Conservation (phyloP, 2,797 vertebrate genomes). For the Lepilemur septentrionalis region DNA sequence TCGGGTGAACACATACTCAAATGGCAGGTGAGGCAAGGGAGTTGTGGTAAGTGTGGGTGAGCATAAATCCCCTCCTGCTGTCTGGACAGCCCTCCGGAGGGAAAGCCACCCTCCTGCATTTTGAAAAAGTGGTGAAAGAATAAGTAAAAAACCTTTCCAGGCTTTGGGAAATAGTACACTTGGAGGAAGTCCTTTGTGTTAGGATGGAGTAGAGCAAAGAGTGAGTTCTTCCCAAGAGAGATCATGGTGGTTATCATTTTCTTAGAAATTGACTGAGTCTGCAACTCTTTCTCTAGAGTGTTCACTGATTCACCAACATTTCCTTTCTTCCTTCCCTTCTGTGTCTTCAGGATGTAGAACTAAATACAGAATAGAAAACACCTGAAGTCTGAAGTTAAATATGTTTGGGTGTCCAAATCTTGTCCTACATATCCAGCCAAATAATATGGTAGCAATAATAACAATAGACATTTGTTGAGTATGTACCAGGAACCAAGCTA, state of each 20-base stretch:
- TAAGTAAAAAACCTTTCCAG: not conserved
- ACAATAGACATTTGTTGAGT: not conserved
- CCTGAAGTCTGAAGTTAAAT: not conserved
- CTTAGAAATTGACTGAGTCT: not conserved
- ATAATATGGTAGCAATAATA: not conserved
- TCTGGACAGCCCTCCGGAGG: not conserved
- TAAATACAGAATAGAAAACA: not conserved
- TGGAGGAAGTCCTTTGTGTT: not conserved
- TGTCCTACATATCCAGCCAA: not conserved
- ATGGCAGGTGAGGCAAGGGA: not conserved
- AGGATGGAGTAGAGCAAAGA: not conserved
- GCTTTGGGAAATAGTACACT: not conserved
- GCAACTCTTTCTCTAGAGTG: not conserved
- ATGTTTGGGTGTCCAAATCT: not conserved
- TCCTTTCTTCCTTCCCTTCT: not conserved
- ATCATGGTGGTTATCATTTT: not conserved
- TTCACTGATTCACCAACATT: not conserved
- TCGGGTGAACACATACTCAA: not conserved
- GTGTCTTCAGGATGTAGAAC: not conserved
- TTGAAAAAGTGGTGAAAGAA: not conserved
- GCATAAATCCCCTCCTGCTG: fast-evolving
- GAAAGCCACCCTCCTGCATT: not conserved
- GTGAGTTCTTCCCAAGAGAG: not conserved
- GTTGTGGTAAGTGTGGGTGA: not conserved
- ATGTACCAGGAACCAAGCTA: not conserved